phyloP scores from a whole-genome alignment of 2,888 invertebrate genomes.

The Epsilonema sp. region DNA sequence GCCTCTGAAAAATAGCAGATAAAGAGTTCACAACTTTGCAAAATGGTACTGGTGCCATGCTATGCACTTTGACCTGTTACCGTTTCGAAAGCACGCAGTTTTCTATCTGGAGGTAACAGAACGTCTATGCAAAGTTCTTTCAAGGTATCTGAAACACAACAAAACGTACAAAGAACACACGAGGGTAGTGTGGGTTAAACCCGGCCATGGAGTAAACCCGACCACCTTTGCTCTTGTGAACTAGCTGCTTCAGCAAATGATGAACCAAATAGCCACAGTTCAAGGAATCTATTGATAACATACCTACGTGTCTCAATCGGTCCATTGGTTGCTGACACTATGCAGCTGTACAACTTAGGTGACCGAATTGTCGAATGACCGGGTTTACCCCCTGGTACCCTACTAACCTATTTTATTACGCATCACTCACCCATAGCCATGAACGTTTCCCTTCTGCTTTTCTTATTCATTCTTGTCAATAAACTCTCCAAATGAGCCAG shows the following conservation, averaged over 20 bases:
- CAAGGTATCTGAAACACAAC: slow-evolving; percentile 44
- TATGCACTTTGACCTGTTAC: slow-evolving; percentile 18
- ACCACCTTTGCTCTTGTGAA: background rate
- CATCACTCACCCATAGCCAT: slow-evolving; percentile 39
- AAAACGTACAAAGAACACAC: background rate
- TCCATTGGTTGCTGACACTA: no score
- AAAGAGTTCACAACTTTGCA: background rate
- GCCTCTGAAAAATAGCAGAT: background rate
- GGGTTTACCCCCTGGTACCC: background rate
- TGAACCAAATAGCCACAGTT: no score
- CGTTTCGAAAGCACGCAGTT: slow-evolving; percentile 45
- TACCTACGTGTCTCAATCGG: no score
- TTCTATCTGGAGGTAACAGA: slow-evolving; percentile 41
- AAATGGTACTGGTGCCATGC: no score
- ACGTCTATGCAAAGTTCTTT: slow-evolving; percentile 55
- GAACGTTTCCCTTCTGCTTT: slow-evolving; percentile 43
- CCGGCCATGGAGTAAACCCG: no score
- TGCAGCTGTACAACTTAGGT: no score
- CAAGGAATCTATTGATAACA: background rate
- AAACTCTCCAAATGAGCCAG: slow-evolving; percentile 48
- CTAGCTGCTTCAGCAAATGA: background rate
- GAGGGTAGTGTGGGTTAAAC: background rate
- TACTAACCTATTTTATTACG: background rate
- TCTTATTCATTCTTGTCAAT: slow-evolving; percentile 55
- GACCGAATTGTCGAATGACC: no score